Percentiles rank a stretch among this genome's conserved stretches.
Evolutionary conservation across 2,113 vertebrate genomes (phyloP).

Genomic region (Etia nguti): DNA sequence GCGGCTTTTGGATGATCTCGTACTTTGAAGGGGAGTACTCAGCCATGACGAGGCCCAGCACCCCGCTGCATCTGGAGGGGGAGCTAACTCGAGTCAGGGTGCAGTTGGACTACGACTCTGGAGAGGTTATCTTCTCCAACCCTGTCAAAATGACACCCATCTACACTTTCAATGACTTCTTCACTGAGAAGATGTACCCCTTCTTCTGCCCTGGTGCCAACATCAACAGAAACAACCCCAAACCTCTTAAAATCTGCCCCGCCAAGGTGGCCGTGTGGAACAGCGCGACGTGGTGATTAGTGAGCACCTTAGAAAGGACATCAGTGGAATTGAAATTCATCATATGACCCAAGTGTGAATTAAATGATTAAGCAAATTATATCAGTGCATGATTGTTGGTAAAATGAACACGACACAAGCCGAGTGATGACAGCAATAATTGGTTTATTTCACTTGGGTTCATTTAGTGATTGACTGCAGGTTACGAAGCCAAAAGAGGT

Average conservation of each 20-base stretch:
- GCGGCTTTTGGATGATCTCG: constrained; percentile 77
- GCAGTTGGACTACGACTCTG: constrained; percentile 70
- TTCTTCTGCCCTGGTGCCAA: constrained; percentile 78
- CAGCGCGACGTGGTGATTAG: constrained; percentile 69
- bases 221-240: constrained; percentile 73
- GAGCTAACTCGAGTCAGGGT: constrained; percentile 64
- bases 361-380: background rate
- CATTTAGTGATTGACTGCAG: background rate
- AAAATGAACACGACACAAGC: background rate
- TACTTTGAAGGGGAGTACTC: constrained; percentile 67
- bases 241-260: constrained; percentile 70
- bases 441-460: background rate
- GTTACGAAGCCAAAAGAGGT: background rate
- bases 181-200: constrained; percentile 74
- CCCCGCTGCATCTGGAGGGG: constrained; percentile 24
- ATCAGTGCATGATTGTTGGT: background rate
- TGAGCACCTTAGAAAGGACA: background rate
- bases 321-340: background rate
- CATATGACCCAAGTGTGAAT: background rate
- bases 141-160: constrained; percentile 61
- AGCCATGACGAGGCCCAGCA: constrained; percentile 73
- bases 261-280: constrained; percentile 76
- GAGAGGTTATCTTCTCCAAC: constrained; percentile 71
- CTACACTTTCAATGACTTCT: constrained; percentile 68
- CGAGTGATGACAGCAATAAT: background rate